A percentile compares a stretch with the other conserved stretches of the same genome.
Evolutionary conservation across 2,113 vertebrate species (phyloP).

Genomic region (Peromyscus leucopus): DNA sequence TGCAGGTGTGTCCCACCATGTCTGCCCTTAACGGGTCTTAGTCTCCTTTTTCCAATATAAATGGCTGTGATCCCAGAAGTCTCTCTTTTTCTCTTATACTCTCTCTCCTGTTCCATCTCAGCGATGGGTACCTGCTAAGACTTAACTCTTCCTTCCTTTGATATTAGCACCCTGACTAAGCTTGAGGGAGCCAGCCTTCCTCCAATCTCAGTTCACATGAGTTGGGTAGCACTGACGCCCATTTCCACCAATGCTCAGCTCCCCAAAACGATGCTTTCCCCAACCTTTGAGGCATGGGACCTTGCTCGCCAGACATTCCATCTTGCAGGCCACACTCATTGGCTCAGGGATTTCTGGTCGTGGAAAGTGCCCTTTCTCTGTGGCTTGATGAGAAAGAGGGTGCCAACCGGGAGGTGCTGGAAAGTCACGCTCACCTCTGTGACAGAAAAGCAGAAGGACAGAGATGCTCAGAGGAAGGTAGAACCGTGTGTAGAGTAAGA

Average conservation of each 20-base stretch:
- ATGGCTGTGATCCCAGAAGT: not conserved
- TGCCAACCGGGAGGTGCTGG: not conserved
- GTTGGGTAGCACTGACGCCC: not conserved
- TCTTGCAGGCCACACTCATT: not conserved
- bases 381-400: not conserved
- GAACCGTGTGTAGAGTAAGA: not conserved
- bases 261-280: not conserved
- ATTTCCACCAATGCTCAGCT: too few relatives aligned
- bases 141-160: not conserved
- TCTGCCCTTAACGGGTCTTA: not conserved
- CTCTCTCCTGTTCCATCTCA: not conserved
- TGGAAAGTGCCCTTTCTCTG: not conserved
- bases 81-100: not conserved
- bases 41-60: not conserved
- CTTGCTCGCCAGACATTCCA: not conserved
- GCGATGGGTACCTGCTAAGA: not conserved
- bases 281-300: not conserved
- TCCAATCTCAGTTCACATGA: not conserved
- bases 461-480: not conserved
- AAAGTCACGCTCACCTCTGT: rapidly evolving
- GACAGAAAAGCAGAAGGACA: not conserved
- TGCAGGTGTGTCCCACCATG: not conserved
- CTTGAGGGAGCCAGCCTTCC: not conserved
- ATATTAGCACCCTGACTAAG: not conserved
- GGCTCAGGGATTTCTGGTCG: not conserved